Conservation (phyloP, 2,888 invertebrate species). For the Limnephilus rhombicus region DNA sequence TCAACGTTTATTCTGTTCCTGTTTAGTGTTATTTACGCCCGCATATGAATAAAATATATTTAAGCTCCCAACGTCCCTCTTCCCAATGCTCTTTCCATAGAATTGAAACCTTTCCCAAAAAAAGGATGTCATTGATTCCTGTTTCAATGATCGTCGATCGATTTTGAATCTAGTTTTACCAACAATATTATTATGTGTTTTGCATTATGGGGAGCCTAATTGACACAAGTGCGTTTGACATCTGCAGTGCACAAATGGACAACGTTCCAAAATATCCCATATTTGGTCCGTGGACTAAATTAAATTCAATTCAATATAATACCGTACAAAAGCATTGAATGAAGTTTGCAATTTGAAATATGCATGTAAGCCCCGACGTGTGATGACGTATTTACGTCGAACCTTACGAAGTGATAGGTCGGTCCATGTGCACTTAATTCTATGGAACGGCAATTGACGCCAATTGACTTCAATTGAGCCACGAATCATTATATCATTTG, state of each 20-base stretch:
- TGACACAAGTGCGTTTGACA: not conserved
- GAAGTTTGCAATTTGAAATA: not conserved
- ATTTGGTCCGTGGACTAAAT: not conserved
- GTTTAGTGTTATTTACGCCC: too few species aligned
- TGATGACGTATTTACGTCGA: not conserved
- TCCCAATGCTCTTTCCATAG: not conserved
- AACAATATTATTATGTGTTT: too few species aligned
- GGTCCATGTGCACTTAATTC: constrained; percentile 7
- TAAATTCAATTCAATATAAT: not conserved
- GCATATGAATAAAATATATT: not conserved
- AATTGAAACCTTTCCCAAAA: too few species aligned
- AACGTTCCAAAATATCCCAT: not conserved
- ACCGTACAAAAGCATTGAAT: not conserved
- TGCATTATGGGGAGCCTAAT: not conserved
- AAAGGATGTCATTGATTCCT: not conserved
- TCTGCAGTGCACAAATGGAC: too few species aligned
- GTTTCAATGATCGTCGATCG: not conserved
- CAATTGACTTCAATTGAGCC: constrained; percentile 60
- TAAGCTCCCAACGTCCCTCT: not conserved
- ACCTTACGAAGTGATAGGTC: not conserved
- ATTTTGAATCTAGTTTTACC: too few species aligned
- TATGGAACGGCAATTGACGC: constrained; percentile 44
- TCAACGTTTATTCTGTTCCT: too few species aligned
- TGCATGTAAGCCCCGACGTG: not conserved
- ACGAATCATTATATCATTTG: not conserved